Percentiles rank a stretch among this genome's conserved stretches.
Conservation (phyloP, 2,797 vertebrate genomes). For the Urosaurus nigricauda region DNA sequence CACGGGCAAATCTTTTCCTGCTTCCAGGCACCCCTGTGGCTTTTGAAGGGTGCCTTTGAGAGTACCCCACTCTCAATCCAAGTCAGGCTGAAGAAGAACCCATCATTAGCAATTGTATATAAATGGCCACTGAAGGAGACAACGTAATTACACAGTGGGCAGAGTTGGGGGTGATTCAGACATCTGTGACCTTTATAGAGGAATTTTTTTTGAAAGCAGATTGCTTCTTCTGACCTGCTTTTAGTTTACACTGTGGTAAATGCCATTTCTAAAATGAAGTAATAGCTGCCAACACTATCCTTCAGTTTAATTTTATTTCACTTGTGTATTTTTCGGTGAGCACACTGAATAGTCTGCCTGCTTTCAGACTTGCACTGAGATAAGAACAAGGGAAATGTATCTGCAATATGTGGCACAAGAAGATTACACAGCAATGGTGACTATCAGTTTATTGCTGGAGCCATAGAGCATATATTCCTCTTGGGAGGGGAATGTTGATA, state of each 20-base stretch:
- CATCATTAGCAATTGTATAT: not conserved
- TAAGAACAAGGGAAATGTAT: not conserved
- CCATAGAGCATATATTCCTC: not conserved
- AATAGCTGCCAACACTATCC: not conserved
- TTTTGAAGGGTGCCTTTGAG: conserved; percentile 9
- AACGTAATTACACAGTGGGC: not conserved
- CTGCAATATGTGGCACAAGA: not conserved
- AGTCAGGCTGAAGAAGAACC: not conserved
- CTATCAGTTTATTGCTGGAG: not conserved
- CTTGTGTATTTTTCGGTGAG: not conserved
- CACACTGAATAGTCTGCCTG: not conserved
- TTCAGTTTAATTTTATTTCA: not conserved
- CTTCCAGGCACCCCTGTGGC: not conserved
- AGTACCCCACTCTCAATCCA: not conserved
- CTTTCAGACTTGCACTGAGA: not conserved
- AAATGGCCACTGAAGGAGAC: not conserved
- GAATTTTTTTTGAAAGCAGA: conserved; percentile 11
- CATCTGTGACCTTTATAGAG: conserved; percentile 4
- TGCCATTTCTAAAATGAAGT: not conserved
- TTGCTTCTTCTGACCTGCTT: conserved; percentile 9
- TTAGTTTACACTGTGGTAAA: conserved; percentile 13
- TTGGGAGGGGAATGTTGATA: no score
- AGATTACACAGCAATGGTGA: not conserved
- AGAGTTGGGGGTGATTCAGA: conserved; percentile 33
- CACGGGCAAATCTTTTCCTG: not conserved